phyloP scores from a whole-genome alignment of 2,113 vertebrate genomes.

The Canis aureus region DNA sequence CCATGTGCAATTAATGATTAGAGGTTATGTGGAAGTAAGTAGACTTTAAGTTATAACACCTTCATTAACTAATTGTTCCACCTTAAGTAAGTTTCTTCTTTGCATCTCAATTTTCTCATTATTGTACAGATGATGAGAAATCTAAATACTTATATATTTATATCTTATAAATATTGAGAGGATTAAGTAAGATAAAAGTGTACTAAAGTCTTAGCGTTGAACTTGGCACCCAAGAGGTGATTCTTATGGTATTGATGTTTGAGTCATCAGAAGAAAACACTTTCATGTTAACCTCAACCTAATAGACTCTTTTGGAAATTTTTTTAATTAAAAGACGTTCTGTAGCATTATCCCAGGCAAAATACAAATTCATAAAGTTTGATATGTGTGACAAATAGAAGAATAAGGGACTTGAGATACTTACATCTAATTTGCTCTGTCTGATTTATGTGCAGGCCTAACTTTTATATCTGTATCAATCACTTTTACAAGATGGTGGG shows the following conservation, averaged over 20 bases:
- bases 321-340: conserved; percentile 71
- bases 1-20: neutral
- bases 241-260: neutral
- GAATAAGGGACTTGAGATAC: conserved; percentile 52
- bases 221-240: conserved; percentile 15
- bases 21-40: neutral
- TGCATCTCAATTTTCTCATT: conserved; percentile 59
- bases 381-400: conserved; percentile 60
- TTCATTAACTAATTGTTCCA: conserved; percentile 27
- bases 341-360: conserved; percentile 31
- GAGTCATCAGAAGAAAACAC: conserved; percentile 60
- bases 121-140: conserved; percentile 11
- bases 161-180: conserved; percentile 50
- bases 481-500: conserved; percentile 69
- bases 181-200: conserved; percentile 60
- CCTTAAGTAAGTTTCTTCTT: conserved; percentile 41
- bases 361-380: conserved; percentile 66
- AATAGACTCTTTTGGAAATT: conserved; percentile 38
- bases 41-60: conserved; percentile 49
- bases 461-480: conserved; percentile 67
- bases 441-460: conserved; percentile 65
- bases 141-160: conserved; percentile 6
- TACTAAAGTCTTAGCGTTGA: conserved; percentile 49
- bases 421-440: conserved; percentile 45
- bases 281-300: conserved; percentile 57